These are phyloP conservation scores for Eubasilissa regina DNA, from an alignment of 1,140 invertebrate genomes.

Conservation along the genomic window DNA sequence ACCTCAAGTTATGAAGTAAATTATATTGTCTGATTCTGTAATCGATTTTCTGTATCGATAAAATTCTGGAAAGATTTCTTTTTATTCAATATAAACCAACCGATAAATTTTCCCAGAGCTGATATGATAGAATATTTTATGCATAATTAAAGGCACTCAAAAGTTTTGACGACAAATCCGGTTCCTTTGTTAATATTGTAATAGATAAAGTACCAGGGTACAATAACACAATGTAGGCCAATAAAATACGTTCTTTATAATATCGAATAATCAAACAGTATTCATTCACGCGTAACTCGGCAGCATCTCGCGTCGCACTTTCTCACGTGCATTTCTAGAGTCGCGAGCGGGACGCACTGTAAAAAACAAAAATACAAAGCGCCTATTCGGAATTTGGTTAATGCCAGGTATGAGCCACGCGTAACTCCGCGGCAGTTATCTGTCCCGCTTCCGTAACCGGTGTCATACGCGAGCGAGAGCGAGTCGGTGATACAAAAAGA, in stretches of 20 bases:
- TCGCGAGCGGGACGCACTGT: slow-evolving; percentile 39
- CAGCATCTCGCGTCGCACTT: slow-evolving; percentile 43
- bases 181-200: slow-evolving; percentile 33
- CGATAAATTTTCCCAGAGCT: not conserved
- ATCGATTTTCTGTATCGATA: not conserved
- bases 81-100: not conserved
- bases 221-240: slow-evolving; percentile 34
- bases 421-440: slow-evolving; percentile 54
- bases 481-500: slow-evolving; percentile 41
- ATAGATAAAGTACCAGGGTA: slow-evolving; percentile 22
- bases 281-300: slow-evolving; percentile 49
- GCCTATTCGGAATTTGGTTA: slow-evolving; percentile 56
- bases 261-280: slow-evolving; percentile 38
- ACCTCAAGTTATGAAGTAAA: not conserved
- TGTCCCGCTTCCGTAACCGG: slow-evolving; percentile 33
- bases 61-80: not conserved
- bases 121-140: slow-evolving; percentile 1
- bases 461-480: slow-evolving; percentile 27
- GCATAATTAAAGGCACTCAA: slow-evolving; percentile 2
- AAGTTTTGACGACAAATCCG: slow-evolving; percentile 32
- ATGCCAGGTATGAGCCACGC: slow-evolving; percentile 56
- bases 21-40: slow-evolving; percentile 3
- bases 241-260: slow-evolving; percentile 41
- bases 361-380: slow-evolving; percentile 44
- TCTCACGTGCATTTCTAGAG: not conserved